Base-by-base conservation (phyloP, 2,797 vertebrate genomes). In the Australoheros facetus region DNA sequence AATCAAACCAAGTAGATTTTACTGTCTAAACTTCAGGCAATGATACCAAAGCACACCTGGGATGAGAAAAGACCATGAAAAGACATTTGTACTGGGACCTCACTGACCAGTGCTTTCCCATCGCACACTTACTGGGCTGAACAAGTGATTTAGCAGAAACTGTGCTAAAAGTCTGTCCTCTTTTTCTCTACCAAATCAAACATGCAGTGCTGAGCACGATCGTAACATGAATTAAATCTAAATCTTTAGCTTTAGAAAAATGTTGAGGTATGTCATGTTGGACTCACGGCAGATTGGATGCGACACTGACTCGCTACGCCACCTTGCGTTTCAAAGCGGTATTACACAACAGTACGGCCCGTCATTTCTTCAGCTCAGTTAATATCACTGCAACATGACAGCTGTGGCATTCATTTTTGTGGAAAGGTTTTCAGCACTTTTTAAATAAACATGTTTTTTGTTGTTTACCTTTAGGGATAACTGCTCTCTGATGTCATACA, bases 241-340 rank as follows among this genome's bases (percentile, higher is more conserved):
- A 37, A 37, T 37, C 34, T 37, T 37, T 37, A 37, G 34, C 34
- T 37, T 37, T 37, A 37, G 12, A 42, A 42, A 13, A 42, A 66
- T 28, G 14, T 45, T 66, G 39, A 2, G 39, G 1, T 45, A 12
- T 23, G 12, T 39, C 39, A 64, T 45, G 60, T 45, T 64, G 8
- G 8, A 64, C 21, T 64, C 10, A 8, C 4, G 9, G 37, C 37
- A 45, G 60, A 64, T 45, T 64, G 60, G 21, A 45, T 39, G 42
- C 7, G 19, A 9, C 19, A 53, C 51, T 8, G 2, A 53, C 51
- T 10, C 19, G 17, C 21, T 64, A 8, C 8, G 28, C 60, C 60
- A 11, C 42, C 60, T 64, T 26, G 9, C 26, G 39, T 21, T 11
- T 19, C 0, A 66, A 28, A 0, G 16, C 26, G 62, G 39, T 66